These are phyloP conservation scores for Limnephilus lunatus DNA, from an alignment of 2,888 invertebrate species.

Conservation along the genomic window DNA sequence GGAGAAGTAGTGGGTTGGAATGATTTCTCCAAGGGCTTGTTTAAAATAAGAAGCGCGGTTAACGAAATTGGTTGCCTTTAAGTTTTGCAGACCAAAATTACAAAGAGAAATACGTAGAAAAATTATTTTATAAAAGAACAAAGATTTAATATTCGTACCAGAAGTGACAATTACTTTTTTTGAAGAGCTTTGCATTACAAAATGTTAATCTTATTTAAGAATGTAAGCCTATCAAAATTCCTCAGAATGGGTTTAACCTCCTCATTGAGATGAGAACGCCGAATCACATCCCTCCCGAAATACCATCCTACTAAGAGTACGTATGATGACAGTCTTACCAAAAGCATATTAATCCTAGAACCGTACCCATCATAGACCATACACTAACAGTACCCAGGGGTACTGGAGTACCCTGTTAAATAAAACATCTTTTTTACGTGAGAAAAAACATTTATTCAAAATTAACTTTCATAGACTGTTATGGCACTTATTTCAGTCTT, in stretches of 20 bases:
- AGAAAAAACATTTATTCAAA: too few relatives aligned
- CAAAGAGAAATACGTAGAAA: conserved; percentile 3
- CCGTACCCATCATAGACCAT: too few relatives aligned
- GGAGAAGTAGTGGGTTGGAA: neutral
- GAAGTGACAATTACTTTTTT: neutral
- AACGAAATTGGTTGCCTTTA: conserved; percentile 22
- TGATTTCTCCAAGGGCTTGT: conserved; percentile 37
- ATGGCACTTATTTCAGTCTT: too few relatives aligned
- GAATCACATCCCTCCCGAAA: neutral
- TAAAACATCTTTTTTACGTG: too few relatives aligned
- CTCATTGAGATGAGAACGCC: neutral
- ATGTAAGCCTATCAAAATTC: neutral
- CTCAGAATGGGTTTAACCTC: neutral
- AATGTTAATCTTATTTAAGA: neutral
- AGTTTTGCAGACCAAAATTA: neutral
- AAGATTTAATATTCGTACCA: neutral
- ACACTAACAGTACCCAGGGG: too few relatives aligned
- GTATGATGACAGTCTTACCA: neutral
- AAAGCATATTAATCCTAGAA: neutral
- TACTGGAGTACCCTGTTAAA: too few relatives aligned
- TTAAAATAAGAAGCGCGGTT: conserved; percentile 31
- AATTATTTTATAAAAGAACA: neutral
- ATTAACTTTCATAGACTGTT: too few relatives aligned
- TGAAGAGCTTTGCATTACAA: neutral
- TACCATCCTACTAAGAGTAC: neutral